phyloP scores from a whole-genome alignment of 2,888 invertebrate species.

The Elysia crispata region DNA sequence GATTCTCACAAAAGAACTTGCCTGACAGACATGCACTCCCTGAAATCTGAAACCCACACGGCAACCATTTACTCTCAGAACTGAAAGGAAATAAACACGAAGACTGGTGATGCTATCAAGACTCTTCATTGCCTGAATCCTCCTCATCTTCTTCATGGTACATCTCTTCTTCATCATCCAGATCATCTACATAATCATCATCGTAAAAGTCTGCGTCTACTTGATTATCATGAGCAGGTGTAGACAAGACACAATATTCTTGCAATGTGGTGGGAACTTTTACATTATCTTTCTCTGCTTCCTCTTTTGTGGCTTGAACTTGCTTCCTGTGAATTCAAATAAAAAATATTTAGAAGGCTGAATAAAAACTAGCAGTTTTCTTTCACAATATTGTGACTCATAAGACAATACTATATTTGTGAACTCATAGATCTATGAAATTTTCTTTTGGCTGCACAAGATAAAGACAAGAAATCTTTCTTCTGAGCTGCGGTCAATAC shows the following conservation, averaged over 20 bases:
- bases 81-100: conserved; percentile 43
- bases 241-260: conserved; percentile 97
- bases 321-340: conserved; percentile 87
- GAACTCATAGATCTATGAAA: too few relatives aligned
- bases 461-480: too few relatives aligned
- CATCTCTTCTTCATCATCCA: conserved; percentile 67
- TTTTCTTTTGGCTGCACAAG: too few relatives aligned
- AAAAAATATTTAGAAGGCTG: background rate
- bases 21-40: too few relatives aligned
- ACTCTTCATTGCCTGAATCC: conserved; percentile 72
- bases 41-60: too few relatives aligned
- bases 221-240: conserved; percentile 79
- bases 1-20: too few relatives aligned
- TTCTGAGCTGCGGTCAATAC: too few relatives aligned
- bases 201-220: conserved; percentile 70
- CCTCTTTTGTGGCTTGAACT: conserved; percentile 94
- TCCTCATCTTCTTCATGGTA: conserved; percentile 69
- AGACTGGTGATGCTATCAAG: conserved; percentile 58
- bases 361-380: too few relatives aligned
- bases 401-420: too few relatives aligned
- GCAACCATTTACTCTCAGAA: conserved; percentile 9
- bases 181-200: conserved; percentile 68
- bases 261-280: conserved; percentile 97
- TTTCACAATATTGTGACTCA: too few relatives aligned
- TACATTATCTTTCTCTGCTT: conserved; percentile 97